phyloP scores from a whole-genome alignment of 2,888 invertebrate species.

The Cryptocephalus moraei region DNA sequence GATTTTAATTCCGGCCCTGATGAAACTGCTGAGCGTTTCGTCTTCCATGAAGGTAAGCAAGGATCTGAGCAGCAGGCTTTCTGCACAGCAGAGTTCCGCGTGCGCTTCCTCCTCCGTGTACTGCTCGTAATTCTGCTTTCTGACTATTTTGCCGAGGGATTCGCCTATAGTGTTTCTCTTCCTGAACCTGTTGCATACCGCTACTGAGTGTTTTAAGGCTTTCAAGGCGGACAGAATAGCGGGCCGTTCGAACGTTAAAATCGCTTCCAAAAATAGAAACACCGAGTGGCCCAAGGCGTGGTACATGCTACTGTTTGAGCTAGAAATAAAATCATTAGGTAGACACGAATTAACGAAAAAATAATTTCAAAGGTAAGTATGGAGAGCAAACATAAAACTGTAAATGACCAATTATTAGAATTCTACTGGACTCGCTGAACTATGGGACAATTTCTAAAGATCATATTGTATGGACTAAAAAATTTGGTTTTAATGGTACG shows the following conservation, averaged over 20 bases:
- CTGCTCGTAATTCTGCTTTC: slow-evolving; percentile 63
- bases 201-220: slow-evolving; percentile 65
- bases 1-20: slow-evolving; percentile 89
- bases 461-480: too few relatives aligned
- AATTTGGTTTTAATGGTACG: too few relatives aligned
- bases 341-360: not conserved
- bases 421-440: too few relatives aligned
- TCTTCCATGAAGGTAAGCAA: slow-evolving; percentile 90
- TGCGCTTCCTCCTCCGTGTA: slow-evolving; percentile 80
- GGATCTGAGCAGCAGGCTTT: slow-evolving; percentile 78
- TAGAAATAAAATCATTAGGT: slow-evolving; percentile 29
- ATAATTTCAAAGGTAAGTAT: too few relatives aligned
- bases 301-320: slow-evolving; percentile 76
- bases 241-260: slow-evolving; percentile 80
- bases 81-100: slow-evolving; percentile 92
- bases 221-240: slow-evolving; percentile 65
- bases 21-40: slow-evolving; percentile 84
- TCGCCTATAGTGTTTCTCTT: slow-evolving; percentile 64
- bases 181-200: slow-evolving; percentile 64
- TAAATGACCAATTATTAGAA: too few relatives aligned
- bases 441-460: too few relatives aligned
- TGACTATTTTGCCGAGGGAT: slow-evolving; percentile 71
- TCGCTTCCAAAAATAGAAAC: slow-evolving; percentile 84
- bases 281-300: slow-evolving; percentile 84
- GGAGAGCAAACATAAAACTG: too few relatives aligned